Base-by-base conservation (phyloP, 1,140 invertebrate genomes). In the Brachionus sp. region DNA sequence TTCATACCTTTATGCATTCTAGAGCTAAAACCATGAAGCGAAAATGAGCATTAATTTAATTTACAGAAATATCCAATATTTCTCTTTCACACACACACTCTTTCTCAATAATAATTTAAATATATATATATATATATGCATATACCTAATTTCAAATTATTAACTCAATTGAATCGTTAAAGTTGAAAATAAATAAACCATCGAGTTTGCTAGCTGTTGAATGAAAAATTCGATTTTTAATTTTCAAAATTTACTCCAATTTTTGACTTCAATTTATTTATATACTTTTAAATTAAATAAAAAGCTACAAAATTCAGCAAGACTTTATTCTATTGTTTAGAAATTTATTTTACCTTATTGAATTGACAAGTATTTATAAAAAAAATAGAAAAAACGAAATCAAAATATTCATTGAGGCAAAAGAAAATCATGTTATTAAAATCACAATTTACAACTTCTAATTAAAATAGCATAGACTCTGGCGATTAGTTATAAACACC, bases 151-250 rank as follows among this genome's bases (percentile, higher is more conserved):
- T 73, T 73, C 10, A 16, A 75, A 46, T 75, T 75, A 75, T 75
- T 19, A 75, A 46, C 70, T 75, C 70, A 75, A 75, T 75, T 75
- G 70, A 75, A 75, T 75, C 70, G 70, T 75, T 75, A 75, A 75
- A 46, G 70, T 75, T 46, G 42, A 75, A 75, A 75, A 35, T 46
- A 75, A 75, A 75, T 46, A 75, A 57, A 57, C 50, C 50, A 57
- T 75, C 44, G 2, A 46, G 66, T 23, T 70, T 37, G 6, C 12
- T 57, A 1, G n/a, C 37, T 70, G 33, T 39, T 37, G 35, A 70
- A 70, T 37, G 33, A 37, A 19, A 37, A 70, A 23, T 70, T 70
- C 39, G 66, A 70, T 70, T 70, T 70, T 39, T 70, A 39, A 70
- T 70, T 70, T 66, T 66, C 13, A 12, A 57, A 57, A 57, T 66